These are phyloP conservation scores for Drosophila picticornis DNA, from an alignment of 2,888 invertebrate species.

Conservation along the genomic window DNA sequence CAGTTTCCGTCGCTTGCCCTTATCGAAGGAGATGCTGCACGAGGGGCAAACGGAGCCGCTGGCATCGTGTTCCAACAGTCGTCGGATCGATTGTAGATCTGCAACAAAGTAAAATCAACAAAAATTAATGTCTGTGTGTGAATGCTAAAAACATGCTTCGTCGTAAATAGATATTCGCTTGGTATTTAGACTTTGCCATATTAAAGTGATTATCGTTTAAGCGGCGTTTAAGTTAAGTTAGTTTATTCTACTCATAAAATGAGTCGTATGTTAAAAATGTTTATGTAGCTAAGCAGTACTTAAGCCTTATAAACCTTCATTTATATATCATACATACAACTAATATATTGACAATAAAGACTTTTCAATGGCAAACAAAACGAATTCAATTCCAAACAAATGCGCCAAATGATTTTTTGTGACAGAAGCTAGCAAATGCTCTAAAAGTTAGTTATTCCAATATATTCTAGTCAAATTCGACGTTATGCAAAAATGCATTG, in stretches of 20 bases:
- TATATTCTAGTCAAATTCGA: not conserved
- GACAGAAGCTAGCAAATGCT: not conserved
- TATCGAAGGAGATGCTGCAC: slow-evolving; percentile 97
- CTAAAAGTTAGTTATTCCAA: not conserved
- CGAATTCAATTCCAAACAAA: not conserved
- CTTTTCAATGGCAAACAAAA: not conserved
- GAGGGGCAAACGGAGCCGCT: slow-evolving; percentile 91
- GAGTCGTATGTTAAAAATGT: not conserved
- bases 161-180: slow-evolving; percentile 22
- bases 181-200: slow-evolving; percentile 31
- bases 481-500: slow-evolving; percentile 9
- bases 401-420: not conserved
- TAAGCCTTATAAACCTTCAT: not conserved
- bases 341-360: not conserved
- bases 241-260: slow-evolving; percentile 4
- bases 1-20: slow-evolving; percentile 97
- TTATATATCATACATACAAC: not conserved
- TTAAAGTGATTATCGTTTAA: slow-evolving; percentile 30
- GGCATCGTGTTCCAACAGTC: slow-evolving; percentile 91
- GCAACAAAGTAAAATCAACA: slow-evolving; percentile 83
- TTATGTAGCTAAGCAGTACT: not conserved
- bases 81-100: slow-evolving; percentile 94
- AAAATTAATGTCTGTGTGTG: not conserved
- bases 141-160: slow-evolving; percentile 4
- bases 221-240: slow-evolving; percentile 14